phyloP scores from a whole-genome alignment of 1,140 invertebrate species.

The Acromyrmex charruanus region DNA sequence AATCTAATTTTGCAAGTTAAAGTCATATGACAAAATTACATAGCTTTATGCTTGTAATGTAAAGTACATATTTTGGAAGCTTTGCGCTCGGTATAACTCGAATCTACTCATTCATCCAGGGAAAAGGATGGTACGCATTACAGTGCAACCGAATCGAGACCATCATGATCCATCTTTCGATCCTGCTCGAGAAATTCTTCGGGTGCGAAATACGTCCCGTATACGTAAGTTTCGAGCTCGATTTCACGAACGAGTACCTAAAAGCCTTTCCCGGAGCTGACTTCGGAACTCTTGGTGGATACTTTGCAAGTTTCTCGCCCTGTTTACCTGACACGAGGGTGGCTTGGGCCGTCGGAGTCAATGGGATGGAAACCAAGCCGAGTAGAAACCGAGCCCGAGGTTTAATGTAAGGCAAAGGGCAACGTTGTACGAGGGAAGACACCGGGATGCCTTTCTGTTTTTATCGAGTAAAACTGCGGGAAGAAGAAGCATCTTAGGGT shows the following conservation, averaged over 20 bases:
- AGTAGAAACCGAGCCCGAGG: slow-evolving; percentile 74
- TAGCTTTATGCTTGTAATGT: not conserved
- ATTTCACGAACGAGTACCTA: slow-evolving; percentile 76
- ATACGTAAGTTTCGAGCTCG: slow-evolving; percentile 65
- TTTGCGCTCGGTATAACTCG: not conserved
- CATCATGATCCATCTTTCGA: slow-evolving; percentile 67
- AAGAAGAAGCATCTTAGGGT: not conserved
- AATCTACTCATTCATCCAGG: slow-evolving; percentile 38
- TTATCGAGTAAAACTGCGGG: slow-evolving; percentile 59
- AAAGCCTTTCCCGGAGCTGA: slow-evolving; percentile 67
- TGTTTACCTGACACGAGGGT: slow-evolving; percentile 81
- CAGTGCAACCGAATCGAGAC: slow-evolving; percentile 62
- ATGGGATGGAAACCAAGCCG: slow-evolving; percentile 82
- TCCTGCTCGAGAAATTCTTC: slow-evolving; percentile 53
- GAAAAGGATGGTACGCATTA: slow-evolving; percentile 11
- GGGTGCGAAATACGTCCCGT: slow-evolving; percentile 67
- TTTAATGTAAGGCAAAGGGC: slow-evolving; percentile 66
- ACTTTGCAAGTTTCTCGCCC: slow-evolving; percentile 83
- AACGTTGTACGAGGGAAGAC: slow-evolving; percentile 40
- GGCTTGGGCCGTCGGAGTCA: slow-evolving; percentile 76
- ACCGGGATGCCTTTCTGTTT: slow-evolving; percentile 60
- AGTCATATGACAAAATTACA: not conserved
- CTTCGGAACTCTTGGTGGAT: slow-evolving; percentile 78
- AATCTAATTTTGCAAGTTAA: not conserved
- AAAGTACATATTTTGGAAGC: not conserved